These are phyloP conservation scores for Chaenogobius annularis DNA, from an alignment of 2,113 vertebrate genomes.

Conservation along the genomic window DNA sequence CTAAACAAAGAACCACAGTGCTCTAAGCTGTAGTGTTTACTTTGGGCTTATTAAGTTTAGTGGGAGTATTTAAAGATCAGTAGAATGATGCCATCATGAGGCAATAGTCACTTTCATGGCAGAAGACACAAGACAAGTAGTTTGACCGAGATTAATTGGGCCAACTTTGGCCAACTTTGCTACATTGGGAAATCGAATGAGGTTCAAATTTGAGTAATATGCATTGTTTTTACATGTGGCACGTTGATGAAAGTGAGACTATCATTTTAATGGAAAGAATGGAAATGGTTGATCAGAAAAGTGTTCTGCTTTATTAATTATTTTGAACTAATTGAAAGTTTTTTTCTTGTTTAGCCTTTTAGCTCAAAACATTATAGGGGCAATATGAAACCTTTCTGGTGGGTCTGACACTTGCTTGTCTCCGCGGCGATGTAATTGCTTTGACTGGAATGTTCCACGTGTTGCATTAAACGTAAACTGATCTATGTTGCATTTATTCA, in stretches of 20 bases:
- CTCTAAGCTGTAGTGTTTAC: not conserved
- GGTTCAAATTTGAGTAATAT: not conserved
- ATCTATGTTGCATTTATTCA: not conserved
- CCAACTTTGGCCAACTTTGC: not conserved
- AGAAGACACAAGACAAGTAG: not conserved
- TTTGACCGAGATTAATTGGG: not conserved
- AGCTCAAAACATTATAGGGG: constrained; percentile 22
- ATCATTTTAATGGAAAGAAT: not conserved
- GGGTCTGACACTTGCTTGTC: too few species aligned
- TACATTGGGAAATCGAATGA: not conserved
- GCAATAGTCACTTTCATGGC: not conserved
- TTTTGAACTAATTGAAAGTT: too few species aligned
- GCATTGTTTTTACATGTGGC: not conserved
- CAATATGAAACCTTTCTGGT: too few species aligned
- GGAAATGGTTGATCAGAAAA: not conserved
- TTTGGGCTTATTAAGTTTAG: not conserved
- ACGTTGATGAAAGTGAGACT: not conserved
- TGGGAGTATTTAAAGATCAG: constrained; percentile 4
- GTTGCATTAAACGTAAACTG: not conserved
- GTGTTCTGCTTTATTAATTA: not conserved
- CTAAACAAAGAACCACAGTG: constrained; percentile 1
- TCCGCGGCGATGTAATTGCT: too few species aligned
- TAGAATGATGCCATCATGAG: not conserved
- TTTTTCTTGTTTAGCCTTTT: constrained; percentile 10
- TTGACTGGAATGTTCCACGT: not conserved